Evolutionary conservation across 2,113 vertebrate genomes (phyloP), one percentile per base, ranked within the genome.

Genomic region (Saccopteryx leptura): DNA sequence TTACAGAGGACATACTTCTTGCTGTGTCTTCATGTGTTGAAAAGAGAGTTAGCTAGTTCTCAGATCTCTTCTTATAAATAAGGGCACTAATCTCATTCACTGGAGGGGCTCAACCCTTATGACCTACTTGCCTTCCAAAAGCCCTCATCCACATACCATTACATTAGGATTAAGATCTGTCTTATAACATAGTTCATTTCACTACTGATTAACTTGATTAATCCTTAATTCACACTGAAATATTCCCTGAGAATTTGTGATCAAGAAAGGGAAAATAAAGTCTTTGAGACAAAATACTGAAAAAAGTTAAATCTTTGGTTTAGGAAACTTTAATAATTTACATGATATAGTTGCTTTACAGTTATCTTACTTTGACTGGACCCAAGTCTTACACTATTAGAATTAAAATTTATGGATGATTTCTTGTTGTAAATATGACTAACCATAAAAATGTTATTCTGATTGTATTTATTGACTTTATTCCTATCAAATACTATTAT

Each of bases 201-300:
- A 65, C 46, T 50, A 54, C 4, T n/a, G 28, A 82, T 68, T 90
- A 68, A 78, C 4, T 89, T 92, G n/a, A 39, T 12, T 76, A 84
- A 69, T 93, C 19, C 18, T 63, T 39, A 39, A 19, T 86, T 72
- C 52, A 81, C 8, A 76, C 33, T 93, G 60, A 81, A 93, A 76
- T 2, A 48, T 4, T 68, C 17, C 10, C 17, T 81, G 12, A 15
- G 13, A 71, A 93, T 96, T 21, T 48, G 26, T 91, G 15, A 65
- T 33, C 7, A 78, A 75, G 26, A 75, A 81, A 81, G 12, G 18
- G 1, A 76, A 89, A 78, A 90, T 61, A 18, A 60, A 1, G 4
- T 23, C 86, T 93, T 96, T 63, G 4, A 72, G 66, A 24, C 46
- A 86, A 96, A 91, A 74, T 60, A 50, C 4, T 48, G 14, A 90